Evolutionary conservation across 2,888 invertebrate genomes (phyloP), one percentile per base, ranked within the genome.

Genomic region (Stramonita haemastoma): DNA sequence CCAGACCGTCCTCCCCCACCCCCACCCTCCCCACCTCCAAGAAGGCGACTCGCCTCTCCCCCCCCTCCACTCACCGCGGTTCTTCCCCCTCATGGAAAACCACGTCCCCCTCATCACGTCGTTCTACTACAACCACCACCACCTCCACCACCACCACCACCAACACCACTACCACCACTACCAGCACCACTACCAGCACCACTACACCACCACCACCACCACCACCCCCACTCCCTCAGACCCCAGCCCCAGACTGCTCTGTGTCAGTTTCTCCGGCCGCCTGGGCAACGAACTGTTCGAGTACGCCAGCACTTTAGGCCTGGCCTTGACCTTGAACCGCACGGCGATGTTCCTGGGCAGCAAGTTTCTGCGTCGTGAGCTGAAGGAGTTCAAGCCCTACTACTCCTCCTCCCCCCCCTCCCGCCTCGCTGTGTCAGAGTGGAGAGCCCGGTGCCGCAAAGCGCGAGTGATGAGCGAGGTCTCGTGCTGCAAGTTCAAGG

Each of bases 281-380:
- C 89, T 89, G n/a, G 89, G 89, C 46, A 89, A 89, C 56, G 89
- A 89, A 73, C 89, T 89, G 17, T 89, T 89, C 26, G 70, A 89
- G 89, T 89, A 70, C 34, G 85, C 89, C 29, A 85, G 73, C 73
- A 85, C 77, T 22, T 32, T 89, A 13, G 89, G 89, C 32, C 29
- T 89, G 70, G 89, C 89, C 29, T 85, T 89, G 73, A 36, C 73
- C 85, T 32, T 89, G 32, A 84, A 89, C 73, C 36, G 89, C 17
- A 89, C 70, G 0, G 32, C 89, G 0, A 85, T 89, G 19, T 89
- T 85, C 32, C n/a, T 73, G 46, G 73, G 89, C 6, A 56, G 73
- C 32, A 0, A 26, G 19, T 15, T 6, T 15, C 15, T 89, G 32
- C 11, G n/a, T n/a, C 8, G 11, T 0, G 36, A n/a, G 17, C 26